Evolutionary conservation across 2,113 vertebrate species (phyloP).

Genomic region (Egretta garzetta): DNA sequence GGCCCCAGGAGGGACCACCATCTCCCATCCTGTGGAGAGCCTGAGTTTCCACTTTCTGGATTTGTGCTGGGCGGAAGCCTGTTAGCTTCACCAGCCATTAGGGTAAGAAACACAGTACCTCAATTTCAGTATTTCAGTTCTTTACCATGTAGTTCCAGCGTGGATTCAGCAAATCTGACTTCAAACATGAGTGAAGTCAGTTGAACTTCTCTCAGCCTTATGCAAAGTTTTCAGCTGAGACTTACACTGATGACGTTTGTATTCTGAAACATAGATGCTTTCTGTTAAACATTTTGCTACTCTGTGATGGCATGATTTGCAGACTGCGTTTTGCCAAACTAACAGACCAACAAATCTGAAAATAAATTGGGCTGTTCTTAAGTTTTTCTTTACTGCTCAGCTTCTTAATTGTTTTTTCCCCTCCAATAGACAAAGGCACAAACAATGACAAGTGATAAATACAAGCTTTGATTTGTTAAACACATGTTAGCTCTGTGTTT

Average conservation of each 20-base stretch:
- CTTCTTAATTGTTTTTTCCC: constrained; percentile 36
- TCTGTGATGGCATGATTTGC: background rate
- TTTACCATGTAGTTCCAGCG: background rate
- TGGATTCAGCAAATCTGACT: background rate
- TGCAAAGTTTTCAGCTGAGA: background rate
- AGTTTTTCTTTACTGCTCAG: background rate
- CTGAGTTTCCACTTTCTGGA: background rate
- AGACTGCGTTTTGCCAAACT: background rate
- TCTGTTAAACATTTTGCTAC: background rate
- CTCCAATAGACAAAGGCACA: constrained; percentile 50
- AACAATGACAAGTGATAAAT: constrained; percentile 76
- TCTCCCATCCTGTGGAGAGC: background rate
- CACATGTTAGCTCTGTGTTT: constrained; percentile 83
- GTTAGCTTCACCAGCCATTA: background rate
- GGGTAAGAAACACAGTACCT: background rate
- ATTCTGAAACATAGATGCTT: background rate
- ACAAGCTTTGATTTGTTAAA: constrained; percentile 82
- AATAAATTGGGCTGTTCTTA: background rate
- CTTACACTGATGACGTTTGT: background rate
- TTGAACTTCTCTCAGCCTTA: background rate
- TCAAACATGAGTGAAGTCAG: background rate
- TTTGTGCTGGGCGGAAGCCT: background rate
- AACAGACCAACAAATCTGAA: constrained; percentile 1
- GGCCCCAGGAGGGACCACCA: background rate
- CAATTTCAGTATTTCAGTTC: background rate